Base-by-base conservation (phyloP, 2,888 invertebrate species). In the Eurois occulta region DNA sequence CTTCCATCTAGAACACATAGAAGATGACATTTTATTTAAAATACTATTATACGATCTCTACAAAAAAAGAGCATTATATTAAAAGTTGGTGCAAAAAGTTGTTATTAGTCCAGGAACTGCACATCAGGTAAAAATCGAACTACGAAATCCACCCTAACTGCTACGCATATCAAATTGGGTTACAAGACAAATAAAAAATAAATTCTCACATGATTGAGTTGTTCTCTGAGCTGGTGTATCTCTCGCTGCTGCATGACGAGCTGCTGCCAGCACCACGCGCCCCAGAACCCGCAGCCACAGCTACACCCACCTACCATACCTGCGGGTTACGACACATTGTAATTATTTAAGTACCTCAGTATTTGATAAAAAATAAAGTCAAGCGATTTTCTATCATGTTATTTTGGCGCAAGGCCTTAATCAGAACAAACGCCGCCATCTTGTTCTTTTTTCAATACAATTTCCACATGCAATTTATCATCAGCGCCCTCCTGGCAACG, bases 201-300 rank as follows among this genome's bases (percentile, higher is more conserved):
- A 28, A 28, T 16, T 18, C 91, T 91, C 66, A 96, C 96, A 78
- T 95, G 96, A 68, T 91, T 92, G 70, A 96, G 91, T 84, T 96
- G 96, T 2, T 97, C 97, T 84, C 98, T 95, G 13, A 98, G 95
- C 83, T 97, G 95, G 83, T 97, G 97, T 78, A 98, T 96, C 92
- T 98, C 98, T 8, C 97, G 95, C 91, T 98, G 98, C 90, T 98
- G 98, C 94, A 97, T 87, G 66, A 91, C 92, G 68, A 96, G 91
- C 87, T 97, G 95, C 89, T 96, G 95, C 96, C 96, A 95, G 92
- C 96, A 95, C 96, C 96, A 95, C 80, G 96, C 94, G 87, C 95
- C 95, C 96, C 97, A 96, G 84, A 94, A 83, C 13, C 93, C 91
- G 89, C 96, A 95, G 48, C 95, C 95, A 88, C 96, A 95, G 0